Evolutionary conservation across 2,797 vertebrate species (phyloP), one percentile per base, ranked within the genome.

Genomic region (Apogon hyalosoma): DNA sequence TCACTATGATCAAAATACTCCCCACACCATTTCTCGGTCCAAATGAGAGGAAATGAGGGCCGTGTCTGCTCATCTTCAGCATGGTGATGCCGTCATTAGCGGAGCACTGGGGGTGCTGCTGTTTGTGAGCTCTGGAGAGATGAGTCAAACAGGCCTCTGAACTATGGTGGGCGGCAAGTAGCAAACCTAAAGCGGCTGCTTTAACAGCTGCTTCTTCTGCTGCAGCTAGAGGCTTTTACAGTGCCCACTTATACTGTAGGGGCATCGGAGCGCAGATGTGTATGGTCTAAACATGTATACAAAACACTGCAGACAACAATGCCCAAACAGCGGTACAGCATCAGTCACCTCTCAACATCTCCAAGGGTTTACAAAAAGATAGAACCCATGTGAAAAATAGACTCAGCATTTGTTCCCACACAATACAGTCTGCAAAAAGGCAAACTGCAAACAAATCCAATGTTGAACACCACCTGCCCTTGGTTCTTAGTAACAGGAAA

Each of bases 131-230:
- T 77, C 70, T 45, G 59, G 66, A 65, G 67, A 65, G 77, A 87
- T 79, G 86, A 92, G 78, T 90, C 89, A 87, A 89, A 84, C 52
- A 63, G 77, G 67, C 81, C 71, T 85, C 75, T 91, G 88, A 91
- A 90, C 87, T 73, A 48, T 62, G 28, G 88, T 91, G 90, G 89
- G 90, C 19, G 72, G 77, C 76, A 78, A 84, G 66, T 59, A 77
- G 63, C 79, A 59, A 67, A 73, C 69, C 47, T 61, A 76, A 78
- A 65, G 79, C 77, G 41, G 77, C 59, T 49, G 24, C 24, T 28
- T 28, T 28, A 46, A 73, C 55, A 71, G 70, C 62, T 57, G 71
- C 52, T 70, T 65, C 46, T 75, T 47, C 63, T 55, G 70, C 55
- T 63, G 63, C 74, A 79, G 58, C 73, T 53, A 52, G 40, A 79